Evolutionary conservation across 2,113 vertebrate species (phyloP).

Genomic region (Pandion haliaetus): DNA sequence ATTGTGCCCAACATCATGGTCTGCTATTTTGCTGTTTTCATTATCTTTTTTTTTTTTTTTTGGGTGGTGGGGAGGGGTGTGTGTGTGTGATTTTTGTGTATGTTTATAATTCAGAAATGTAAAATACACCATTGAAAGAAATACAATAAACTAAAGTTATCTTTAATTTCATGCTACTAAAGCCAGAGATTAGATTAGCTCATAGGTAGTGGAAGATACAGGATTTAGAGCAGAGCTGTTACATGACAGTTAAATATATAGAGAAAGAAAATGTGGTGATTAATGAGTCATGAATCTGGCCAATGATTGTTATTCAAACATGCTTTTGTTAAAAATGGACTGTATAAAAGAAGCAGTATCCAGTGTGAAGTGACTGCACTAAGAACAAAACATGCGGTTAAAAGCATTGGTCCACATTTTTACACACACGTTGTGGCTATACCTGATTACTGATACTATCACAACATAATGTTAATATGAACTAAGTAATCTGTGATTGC

Average conservation of each 20-base stretch:
- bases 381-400: accelerated
- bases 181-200: neutral
- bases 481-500: neutral
- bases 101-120: neutral
- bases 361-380: neutral
- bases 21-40: neutral
- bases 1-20: neutral
- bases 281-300: neutral
- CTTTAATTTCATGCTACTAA: neutral
- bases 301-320: neutral
- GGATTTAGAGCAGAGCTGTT: neutral
- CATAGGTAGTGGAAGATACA: neutral
- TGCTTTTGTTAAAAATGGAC: neutral
- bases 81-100: neutral
- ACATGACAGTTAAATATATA: neutral
- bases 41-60: neutral
- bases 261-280: neutral
- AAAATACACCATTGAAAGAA: neutral
- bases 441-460: neutral
- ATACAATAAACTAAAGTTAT: neutral
- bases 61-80: accelerated
- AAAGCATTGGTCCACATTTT: neutral
- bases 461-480: neutral
- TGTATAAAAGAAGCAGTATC: neutral
- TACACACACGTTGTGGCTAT: neutral